phyloP scores from a whole-genome alignment of 2,797 vertebrate genomes.

The Clarias platycephalus region DNA sequence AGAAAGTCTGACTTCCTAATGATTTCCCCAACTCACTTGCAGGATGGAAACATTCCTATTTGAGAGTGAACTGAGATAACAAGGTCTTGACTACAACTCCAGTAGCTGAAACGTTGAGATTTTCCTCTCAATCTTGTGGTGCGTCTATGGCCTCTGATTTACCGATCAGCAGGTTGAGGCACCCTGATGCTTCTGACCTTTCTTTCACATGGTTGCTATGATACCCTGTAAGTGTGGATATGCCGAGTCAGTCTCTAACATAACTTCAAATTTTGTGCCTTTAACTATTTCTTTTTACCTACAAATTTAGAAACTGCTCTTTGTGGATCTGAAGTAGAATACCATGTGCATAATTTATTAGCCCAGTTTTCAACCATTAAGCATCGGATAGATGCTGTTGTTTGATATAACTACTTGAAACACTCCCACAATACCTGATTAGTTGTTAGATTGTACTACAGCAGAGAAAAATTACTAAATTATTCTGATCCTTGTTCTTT shows the following conservation, averaged over 20 bases:
- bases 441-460: neutral
- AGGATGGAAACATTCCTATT: slow-evolving; percentile 32
- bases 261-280: slow-evolving; percentile 6
- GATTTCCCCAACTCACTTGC: slow-evolving; percentile 23
- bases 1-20: slow-evolving; percentile 36
- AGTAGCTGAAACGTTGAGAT: slow-evolving; percentile 27
- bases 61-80: slow-evolving; percentile 29
- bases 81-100: slow-evolving; percentile 27
- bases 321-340: neutral
- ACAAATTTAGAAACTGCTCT: slow-evolving; percentile 1
- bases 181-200: slow-evolving; percentile 55
- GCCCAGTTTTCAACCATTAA: neutral
- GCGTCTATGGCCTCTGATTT: slow-evolving; percentile 43
- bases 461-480: neutral
- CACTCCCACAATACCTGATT: neutral
- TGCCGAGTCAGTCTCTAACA: slow-evolving; percentile 20
- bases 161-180: slow-evolving; percentile 33
- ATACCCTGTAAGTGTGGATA: slow-evolving; percentile 34
- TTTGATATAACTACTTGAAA: neutral
- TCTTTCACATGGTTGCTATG: slow-evolving; percentile 49
- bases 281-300: slow-evolving; percentile 13
- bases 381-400: neutral
- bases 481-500: neutral
- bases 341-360: neutral
- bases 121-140: slow-evolving; percentile 36